phyloP scores from a whole-genome alignment of 2,888 invertebrate genomes.

The Limenitis camilla region DNA sequence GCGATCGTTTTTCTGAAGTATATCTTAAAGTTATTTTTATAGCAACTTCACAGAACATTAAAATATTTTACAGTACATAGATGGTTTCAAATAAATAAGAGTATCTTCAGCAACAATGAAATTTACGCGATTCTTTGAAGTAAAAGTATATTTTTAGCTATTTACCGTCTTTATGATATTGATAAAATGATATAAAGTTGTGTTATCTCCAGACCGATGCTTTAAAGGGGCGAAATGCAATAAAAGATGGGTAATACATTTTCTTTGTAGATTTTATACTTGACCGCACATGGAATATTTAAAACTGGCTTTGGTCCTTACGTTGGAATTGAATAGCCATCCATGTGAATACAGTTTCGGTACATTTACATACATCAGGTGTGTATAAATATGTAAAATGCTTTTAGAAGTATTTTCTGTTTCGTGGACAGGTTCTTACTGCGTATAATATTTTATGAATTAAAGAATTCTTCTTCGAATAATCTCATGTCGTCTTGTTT shows the following conservation, averaged over 20 bases:
- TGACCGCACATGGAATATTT: slow-evolving; percentile 73
- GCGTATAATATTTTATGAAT: slow-evolving; percentile 13
- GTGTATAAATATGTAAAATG: slow-evolving; percentile 29
- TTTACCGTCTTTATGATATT: slow-evolving; percentile 20
- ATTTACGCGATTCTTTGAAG: slow-evolving; percentile 13
- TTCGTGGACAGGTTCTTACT: slow-evolving; percentile 12
- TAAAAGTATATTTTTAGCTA: slow-evolving; percentile 13
- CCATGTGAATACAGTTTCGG: slow-evolving; percentile 50
- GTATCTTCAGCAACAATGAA: slow-evolving; percentile 1
- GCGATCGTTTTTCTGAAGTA: background rate
- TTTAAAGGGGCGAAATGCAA: slow-evolving; percentile 61
- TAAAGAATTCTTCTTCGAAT: background rate
- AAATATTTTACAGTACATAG: background rate
- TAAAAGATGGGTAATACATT: slow-evolving; percentile 70
- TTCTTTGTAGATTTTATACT: slow-evolving; percentile 71
- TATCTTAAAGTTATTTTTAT: background rate
- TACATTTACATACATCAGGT: slow-evolving; percentile 45
- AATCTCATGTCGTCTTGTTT: no score
- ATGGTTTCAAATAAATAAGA: background rate
- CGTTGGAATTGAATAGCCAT: slow-evolving; percentile 55
- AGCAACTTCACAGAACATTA: background rate
- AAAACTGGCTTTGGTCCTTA: slow-evolving; percentile 57
- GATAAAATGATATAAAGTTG: slow-evolving; percentile 16
- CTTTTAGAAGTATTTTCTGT: slow-evolving; percentile 22
- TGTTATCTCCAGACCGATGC: slow-evolving; percentile 29